Evolutionary conservation across 53 echinoderm and acorn worm species (phyloP).

Genomic region (Glandiceps talaboti): DNA sequence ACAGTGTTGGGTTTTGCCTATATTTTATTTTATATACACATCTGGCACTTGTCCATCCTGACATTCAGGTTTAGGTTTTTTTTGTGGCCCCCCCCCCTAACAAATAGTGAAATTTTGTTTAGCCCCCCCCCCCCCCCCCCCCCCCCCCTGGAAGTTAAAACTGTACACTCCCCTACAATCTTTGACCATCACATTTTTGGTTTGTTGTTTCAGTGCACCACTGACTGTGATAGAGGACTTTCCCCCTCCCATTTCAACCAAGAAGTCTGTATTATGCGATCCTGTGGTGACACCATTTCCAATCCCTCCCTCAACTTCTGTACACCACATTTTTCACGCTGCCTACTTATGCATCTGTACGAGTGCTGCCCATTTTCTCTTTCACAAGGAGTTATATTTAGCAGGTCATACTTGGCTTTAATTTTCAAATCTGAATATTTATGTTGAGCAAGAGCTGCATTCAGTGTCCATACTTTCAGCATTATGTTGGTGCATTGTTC

Average conservation of each 20-base stretch:
- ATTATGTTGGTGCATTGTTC: slow-evolving; percentile 22
- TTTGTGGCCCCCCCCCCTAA: no score
- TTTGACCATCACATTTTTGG: not conserved
- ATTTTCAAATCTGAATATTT: slow-evolving; percentile 14
- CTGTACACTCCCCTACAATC: no score
- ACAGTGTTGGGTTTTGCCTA: no score
- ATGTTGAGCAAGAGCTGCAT: not conserved
- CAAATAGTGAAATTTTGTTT: no score
- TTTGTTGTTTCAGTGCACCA: slow-evolving; percentile 12
- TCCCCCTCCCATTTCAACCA: slow-evolving; percentile 12
- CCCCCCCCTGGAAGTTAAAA: no score
- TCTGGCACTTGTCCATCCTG: no score
- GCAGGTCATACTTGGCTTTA: slow-evolving; percentile 14
- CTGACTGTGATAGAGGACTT: slow-evolving; percentile 8
- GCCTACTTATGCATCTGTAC: slow-evolving; percentile 17
- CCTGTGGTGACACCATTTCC: not conserved
- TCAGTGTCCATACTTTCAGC: slow-evolving; percentile 19
- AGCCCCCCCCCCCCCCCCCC: no score
- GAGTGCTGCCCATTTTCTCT: slow-evolving; percentile 11
- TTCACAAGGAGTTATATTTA: slow-evolving; percentile 19
- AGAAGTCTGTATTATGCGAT: not conserved
- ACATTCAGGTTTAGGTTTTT: no score
- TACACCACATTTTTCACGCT: slow-evolving; percentile 27
- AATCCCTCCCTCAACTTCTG: not conserved
- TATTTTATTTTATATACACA: no score